Evolutionary conservation across 2,888 invertebrate species (phyloP).

Genomic region (Sarcophaga rosellei): DNA sequence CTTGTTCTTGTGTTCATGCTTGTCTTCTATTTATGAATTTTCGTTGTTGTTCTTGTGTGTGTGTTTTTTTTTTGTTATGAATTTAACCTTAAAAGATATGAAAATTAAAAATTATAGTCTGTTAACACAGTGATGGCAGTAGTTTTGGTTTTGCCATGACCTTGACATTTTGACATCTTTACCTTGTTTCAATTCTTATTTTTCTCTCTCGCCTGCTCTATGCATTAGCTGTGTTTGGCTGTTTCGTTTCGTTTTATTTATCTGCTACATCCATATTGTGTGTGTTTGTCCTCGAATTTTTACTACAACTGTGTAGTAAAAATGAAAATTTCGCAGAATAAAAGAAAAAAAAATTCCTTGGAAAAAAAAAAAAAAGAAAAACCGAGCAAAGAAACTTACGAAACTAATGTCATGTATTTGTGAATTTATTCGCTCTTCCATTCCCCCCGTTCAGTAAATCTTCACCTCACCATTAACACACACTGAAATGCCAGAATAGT

Average conservation of each 20-base stretch:
- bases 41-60: neutral
- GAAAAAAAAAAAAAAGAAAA: constrained; percentile 7
- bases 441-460: neutral
- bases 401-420: constrained; percentile 57
- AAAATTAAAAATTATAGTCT: constrained; percentile 59
- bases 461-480: constrained; percentile 52
- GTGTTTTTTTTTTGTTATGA: constrained; percentile 1
- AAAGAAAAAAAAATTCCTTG: neutral
- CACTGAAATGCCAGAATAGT: constrained; percentile 1
- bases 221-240: neutral
- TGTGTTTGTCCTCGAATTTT: constrained; percentile 33
- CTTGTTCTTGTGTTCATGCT: neutral
- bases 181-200: constrained; percentile 53
- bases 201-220: neutral
- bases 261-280: constrained; percentile 15
- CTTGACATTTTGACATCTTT: constrained; percentile 65
- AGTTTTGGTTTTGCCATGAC: constrained; percentile 37
- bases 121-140: constrained; percentile 43
- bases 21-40: neutral
- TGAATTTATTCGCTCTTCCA: constrained; percentile 31
- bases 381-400: neutral
- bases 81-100: constrained; percentile 51
- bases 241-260: constrained; percentile 28
- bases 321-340: neutral
- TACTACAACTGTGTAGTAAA: constrained; percentile 18